phyloP scores from a whole-genome alignment of 2,888 invertebrate genomes.

The Apamea anceps region DNA sequence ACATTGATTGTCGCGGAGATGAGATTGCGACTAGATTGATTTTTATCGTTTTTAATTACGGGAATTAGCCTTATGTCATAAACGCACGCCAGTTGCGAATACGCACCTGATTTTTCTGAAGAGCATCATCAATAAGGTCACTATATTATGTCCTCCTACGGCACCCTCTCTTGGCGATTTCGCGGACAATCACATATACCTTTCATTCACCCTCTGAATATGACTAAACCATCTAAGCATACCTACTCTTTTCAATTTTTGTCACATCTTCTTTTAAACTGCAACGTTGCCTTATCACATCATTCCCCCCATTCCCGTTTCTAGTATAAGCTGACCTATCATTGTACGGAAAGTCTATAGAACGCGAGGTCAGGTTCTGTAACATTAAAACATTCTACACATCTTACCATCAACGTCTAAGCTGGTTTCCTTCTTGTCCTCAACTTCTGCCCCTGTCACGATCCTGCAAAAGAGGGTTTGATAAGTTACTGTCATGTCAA shows the following conservation, averaged over 20 bases:
- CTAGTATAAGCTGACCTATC: background rate
- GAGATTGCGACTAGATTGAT: background rate
- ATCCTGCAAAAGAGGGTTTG: constrained; percentile 66
- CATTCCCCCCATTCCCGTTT: background rate
- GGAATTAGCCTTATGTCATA: background rate
- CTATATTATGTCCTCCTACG: background rate
- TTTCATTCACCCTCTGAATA: background rate
- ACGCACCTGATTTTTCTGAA: background rate
- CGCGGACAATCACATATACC: too few relatives aligned
- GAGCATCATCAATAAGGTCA: background rate
- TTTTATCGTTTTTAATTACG: too few relatives aligned
- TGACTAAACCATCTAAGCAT: background rate
- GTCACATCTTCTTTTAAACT: background rate
- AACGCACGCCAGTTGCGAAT: background rate
- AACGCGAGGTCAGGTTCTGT: background rate
- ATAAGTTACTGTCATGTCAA: background rate
- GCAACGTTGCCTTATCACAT: background rate
- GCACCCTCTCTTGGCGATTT: background rate
- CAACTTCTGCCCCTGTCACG: constrained; percentile 61
- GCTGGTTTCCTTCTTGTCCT: constrained; percentile 56
- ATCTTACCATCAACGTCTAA: constrained; percentile 71
- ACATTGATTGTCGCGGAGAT: background rate
- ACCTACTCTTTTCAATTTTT: background rate
- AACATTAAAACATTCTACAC: constrained; percentile 1
- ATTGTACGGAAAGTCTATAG: background rate